A percentile compares a stretch with the other conserved stretches of the same genome.
Evolutionary conservation across 2,113 vertebrate species (phyloP).

Genomic region (Callaeas wilsoni): DNA sequence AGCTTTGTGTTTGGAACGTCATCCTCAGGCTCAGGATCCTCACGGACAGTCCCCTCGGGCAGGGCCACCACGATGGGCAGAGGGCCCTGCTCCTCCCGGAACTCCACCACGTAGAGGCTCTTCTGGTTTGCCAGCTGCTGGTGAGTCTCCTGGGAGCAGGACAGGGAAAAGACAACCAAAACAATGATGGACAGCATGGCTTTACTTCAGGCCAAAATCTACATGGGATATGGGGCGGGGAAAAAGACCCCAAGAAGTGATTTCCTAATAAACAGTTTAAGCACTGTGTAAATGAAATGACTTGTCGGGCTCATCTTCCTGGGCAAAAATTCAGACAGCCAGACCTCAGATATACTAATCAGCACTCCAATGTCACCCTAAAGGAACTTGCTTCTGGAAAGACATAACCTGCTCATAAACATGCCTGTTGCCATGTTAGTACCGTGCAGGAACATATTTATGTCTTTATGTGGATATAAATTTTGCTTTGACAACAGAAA

Average conservation of each 20-base stretch:
- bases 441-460: accelerated
- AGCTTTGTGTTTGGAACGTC: conserved; percentile 78
- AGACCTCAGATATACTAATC: not conserved
- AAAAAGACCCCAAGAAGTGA: not conserved
- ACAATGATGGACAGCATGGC: not conserved
- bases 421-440: not conserved
- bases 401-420: not conserved
- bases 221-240: accelerated
- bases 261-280: not conserved
- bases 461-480: not conserved
- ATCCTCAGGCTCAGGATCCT: conserved; percentile 74
- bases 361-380: not conserved
- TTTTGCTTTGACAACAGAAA: not conserved
- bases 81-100: conserved; percentile 78
- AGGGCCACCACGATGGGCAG: conserved; percentile 85
- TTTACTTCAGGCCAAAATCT: not conserved
- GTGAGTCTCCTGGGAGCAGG: conserved; percentile 80
- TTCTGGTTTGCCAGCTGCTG: conserved; percentile 82
- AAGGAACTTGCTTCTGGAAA: not conserved
- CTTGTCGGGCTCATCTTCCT: not conserved
- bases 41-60: conserved; percentile 54
- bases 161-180: not conserved
- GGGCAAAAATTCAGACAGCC: not conserved
- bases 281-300: not conserved
- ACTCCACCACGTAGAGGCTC: conserved; percentile 88